phyloP scores from a whole-genome alignment of 2,888 invertebrate species.

The Euzetes globulus region DNA sequence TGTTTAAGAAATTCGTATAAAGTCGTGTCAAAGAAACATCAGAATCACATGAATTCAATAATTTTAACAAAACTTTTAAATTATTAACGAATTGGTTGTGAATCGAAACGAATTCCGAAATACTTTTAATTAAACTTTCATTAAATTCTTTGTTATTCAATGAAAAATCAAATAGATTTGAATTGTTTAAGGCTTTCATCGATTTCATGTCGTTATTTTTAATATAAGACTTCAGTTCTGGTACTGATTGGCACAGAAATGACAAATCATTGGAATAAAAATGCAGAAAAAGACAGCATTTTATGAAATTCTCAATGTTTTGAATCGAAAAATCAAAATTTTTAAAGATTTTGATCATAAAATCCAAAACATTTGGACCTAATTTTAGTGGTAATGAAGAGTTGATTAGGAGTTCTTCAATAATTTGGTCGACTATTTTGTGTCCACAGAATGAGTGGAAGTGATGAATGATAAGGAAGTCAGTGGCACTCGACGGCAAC shows the following conservation, averaged over 20 bases:
- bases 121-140: neutral
- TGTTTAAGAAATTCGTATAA: neutral
- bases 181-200: neutral
- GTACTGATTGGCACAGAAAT: slow-evolving; percentile 1
- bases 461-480: neutral
- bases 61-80: slow-evolving; percentile 13
- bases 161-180: neutral
- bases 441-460: neutral
- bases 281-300: neutral
- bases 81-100: neutral
- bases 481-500: slow-evolving; percentile 22
- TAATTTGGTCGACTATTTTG: neutral
- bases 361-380: slow-evolving; percentile 20
- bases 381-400: neutral
- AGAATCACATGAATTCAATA: neutral
- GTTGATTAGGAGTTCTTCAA: neutral
- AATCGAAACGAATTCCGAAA: neutral
- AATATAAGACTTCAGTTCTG: neutral
- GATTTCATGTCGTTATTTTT: neutral
- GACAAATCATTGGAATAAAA: neutral
- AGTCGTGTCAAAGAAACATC: neutral
- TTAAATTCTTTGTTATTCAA: slow-evolving; percentile 5
- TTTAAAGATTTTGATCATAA: slow-evolving; percentile 13
- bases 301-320: neutral
- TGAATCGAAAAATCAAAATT: slow-evolving; percentile 10